phyloP scores from a whole-genome alignment of 2,888 invertebrate species.

The Latrodectus elegans region DNA sequence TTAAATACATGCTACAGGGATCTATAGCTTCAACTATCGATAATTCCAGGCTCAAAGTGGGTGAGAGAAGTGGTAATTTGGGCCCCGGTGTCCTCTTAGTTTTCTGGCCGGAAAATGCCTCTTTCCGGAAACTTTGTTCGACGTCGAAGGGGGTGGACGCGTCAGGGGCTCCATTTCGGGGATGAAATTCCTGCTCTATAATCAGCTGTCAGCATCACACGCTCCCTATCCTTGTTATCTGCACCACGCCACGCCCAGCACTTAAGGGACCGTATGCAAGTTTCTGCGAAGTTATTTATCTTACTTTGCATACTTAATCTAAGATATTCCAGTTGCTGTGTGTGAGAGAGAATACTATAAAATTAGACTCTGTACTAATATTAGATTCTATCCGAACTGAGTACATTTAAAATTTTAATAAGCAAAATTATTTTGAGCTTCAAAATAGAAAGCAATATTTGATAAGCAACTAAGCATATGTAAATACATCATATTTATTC shows the following conservation, averaged over 20 bases:
- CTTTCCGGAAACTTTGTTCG: constrained; percentile 47
- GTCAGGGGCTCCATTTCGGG: constrained; percentile 53
- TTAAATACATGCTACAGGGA: constrained; percentile 38
- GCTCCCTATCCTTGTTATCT: constrained; percentile 57
- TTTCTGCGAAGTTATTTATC: not conserved
- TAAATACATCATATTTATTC: too few relatives aligned
- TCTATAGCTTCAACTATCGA: constrained; percentile 10
- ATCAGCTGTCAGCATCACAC: constrained; percentile 62
- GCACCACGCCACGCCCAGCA: constrained; percentile 45
- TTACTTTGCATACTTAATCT: not conserved
- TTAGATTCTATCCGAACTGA: too few relatives aligned
- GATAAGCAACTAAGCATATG: too few relatives aligned
- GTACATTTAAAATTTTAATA: too few relatives aligned
- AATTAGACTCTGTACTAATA: too few relatives aligned
- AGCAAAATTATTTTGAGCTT: too few relatives aligned
- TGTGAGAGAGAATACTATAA: too few relatives aligned
- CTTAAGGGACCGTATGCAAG: constrained; percentile 33
- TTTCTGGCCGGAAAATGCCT: constrained; percentile 10
- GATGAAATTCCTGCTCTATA: constrained; percentile 58
- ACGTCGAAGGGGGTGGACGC: constrained; percentile 36
- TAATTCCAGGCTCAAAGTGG: constrained; percentile 19
- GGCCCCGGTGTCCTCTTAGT: constrained; percentile 24
- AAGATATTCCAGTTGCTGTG: not conserved
- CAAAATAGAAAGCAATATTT: too few relatives aligned
- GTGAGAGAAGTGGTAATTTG: constrained; percentile 26